phyloP scores from a whole-genome alignment of 53 echinoderm and acorn worm species.

The Luidia sarsii region DNA sequence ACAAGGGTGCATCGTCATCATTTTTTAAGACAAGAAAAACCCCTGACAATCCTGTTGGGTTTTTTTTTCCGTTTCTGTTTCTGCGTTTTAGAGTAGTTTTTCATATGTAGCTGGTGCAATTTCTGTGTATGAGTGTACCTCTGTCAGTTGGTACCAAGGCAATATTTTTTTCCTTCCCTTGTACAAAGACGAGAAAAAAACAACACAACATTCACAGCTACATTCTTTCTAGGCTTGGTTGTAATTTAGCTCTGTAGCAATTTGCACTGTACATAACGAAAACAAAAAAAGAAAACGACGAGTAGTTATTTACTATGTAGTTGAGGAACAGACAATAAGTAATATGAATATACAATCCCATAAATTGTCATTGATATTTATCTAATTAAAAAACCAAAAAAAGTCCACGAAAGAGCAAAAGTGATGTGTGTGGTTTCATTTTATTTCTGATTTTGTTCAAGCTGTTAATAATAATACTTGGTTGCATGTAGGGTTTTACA shows the following conservation, averaged over 20 bases:
- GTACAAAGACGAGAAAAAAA: constrained; percentile 27
- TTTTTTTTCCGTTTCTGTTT: constrained; percentile 3
- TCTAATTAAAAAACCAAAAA: constrained; percentile 55
- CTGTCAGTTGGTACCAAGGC: constrained; percentile 33
- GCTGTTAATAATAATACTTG: no score
- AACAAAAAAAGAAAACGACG: constrained; percentile 20
- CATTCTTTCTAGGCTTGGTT: constrained; percentile 13
- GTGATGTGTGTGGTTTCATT: background rate
- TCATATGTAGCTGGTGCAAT: constrained; percentile 50
- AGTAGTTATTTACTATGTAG: constrained; percentile 36
- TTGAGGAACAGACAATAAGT: constrained; percentile 25
- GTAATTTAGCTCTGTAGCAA: constrained; percentile 30
- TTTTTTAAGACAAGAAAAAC: no score
- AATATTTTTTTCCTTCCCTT: constrained; percentile 38
- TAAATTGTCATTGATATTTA: constrained; percentile 58
- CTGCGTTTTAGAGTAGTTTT: constrained; percentile 58
- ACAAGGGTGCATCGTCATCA: constrained; percentile 10
- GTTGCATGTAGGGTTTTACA: no score
- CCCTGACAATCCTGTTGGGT: no score
- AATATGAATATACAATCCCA: constrained; percentile 55
- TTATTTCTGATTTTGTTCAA: background rate
- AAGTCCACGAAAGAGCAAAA: constrained; percentile 51
- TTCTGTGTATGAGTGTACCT: constrained; percentile 32
- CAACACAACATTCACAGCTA: background rate
- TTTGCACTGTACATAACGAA: constrained; percentile 47